Conservation (phyloP, 2,888 invertebrate genomes). For the Ophion costatus region DNA sequence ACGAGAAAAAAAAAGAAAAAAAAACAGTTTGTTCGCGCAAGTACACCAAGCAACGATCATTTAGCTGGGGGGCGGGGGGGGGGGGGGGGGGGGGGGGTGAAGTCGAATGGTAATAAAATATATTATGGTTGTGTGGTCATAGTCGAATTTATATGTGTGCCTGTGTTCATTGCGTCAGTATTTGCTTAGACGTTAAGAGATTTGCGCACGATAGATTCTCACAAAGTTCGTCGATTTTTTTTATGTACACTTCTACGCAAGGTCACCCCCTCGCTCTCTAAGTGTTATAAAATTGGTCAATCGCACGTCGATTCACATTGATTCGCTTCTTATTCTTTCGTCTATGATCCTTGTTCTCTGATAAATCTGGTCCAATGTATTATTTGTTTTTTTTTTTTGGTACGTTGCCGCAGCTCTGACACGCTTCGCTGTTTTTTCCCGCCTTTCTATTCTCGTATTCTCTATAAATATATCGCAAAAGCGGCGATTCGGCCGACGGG, state of each 20-base stretch:
- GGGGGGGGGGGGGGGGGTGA: background rate
- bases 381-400: background rate
- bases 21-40: slow-evolving; percentile 8
- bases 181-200: slow-evolving; percentile 68
- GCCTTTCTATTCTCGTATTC: background rate
- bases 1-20: background rate
- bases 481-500: background rate
- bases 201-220: slow-evolving; percentile 55
- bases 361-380: slow-evolving; percentile 51
- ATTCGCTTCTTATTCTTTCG: background rate
- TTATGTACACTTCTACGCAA: background rate
- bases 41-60: slow-evolving; percentile 45
- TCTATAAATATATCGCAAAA: slow-evolving; percentile 37
- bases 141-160: slow-evolving; percentile 67
- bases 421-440: slow-evolving; percentile 37
- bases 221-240: slow-evolving; percentile 57
- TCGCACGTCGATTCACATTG: background rate
- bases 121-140: slow-evolving; percentile 72
- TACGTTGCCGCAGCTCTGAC: background rate
- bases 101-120: slow-evolving; percentile 81
- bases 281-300: slow-evolving; percentile 14
- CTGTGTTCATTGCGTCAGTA: background rate
- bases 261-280: background rate
- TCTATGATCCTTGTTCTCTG: slow-evolving; percentile 23
- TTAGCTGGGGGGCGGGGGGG: slow-evolving; percentile 4